Evolutionary conservation across 2,113 vertebrate species (phyloP).

Genomic region (Muntiacus reevesi): DNA sequence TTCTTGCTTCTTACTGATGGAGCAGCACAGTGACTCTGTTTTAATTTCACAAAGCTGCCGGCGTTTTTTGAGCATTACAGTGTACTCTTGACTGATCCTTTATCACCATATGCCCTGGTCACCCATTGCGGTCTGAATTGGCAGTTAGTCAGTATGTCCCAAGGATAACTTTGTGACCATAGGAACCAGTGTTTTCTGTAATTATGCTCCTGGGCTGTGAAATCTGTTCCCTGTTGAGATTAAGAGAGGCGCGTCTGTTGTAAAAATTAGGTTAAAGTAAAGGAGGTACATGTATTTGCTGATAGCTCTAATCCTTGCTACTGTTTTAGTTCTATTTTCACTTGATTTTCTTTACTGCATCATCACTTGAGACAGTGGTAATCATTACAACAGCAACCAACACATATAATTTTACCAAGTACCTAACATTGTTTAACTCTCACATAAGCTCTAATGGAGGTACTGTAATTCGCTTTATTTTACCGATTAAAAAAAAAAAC

Average conservation of each 20-base stretch:
- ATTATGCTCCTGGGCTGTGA: conserved; percentile 82
- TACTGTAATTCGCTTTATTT: not conserved
- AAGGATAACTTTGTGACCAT: conserved; percentile 83
- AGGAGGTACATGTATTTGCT: conserved; percentile 73
- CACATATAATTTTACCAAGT: not conserved
- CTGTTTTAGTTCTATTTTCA: conserved; percentile 64
- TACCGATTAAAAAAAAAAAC: not conserved
- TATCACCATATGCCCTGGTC: conserved; percentile 82
- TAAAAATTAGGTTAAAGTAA: conserved; percentile 82
- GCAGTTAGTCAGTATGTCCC: conserved; percentile 77
- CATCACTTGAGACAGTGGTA: not conserved
- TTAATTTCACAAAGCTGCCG: conserved; percentile 79
- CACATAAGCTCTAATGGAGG: not conserved
- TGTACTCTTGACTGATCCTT: conserved; percentile 83
- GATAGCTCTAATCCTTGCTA: conserved; percentile 71
- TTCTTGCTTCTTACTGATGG: conserved; percentile 56
- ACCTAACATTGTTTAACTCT: conserved; percentile 5
- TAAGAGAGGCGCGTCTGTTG: conserved; percentile 82
- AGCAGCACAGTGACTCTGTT: conserved; percentile 76
- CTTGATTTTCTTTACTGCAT: conserved; percentile 34
- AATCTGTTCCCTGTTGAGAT: conserved; percentile 83
- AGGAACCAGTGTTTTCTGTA: conserved; percentile 79
- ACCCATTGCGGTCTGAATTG: conserved; percentile 77
- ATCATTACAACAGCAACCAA: conserved; percentile 12
- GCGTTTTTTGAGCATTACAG: conserved; percentile 71